phyloP scores from a whole-genome alignment of 2,797 vertebrate genomes.

The Luscinia luscinia region DNA sequence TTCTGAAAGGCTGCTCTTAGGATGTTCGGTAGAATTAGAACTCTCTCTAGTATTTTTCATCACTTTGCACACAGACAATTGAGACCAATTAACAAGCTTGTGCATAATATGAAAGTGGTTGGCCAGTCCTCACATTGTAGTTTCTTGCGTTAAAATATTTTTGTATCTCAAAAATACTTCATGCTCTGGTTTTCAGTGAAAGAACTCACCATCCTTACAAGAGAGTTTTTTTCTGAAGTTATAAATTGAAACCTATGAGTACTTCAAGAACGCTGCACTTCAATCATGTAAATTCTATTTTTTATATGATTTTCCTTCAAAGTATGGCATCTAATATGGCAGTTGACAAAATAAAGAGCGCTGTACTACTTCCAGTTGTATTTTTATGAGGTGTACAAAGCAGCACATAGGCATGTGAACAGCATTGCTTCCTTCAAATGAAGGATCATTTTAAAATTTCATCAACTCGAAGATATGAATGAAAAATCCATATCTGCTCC shows the following conservation, averaged over 20 bases:
- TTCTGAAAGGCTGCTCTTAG: not conserved
- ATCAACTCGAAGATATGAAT: not conserved
- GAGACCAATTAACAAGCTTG: not conserved
- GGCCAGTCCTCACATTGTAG: not conserved
- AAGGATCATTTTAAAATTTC: not conserved
- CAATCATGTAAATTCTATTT: not conserved
- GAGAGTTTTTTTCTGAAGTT: not conserved
- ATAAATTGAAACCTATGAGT: not conserved
- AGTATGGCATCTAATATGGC: not conserved
- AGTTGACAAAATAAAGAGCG: slow-evolving; percentile 23
- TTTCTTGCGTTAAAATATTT: slow-evolving; percentile 16
- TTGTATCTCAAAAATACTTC: slow-evolving; percentile 7
- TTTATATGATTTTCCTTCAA: not conserved
- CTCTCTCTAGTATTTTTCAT: not conserved
- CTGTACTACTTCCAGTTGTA: not conserved
- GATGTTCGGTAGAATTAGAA: not conserved
- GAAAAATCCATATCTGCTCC: not conserved
- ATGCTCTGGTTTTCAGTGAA: not conserved
- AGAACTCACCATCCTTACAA: not conserved
- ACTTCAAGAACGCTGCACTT: not conserved
- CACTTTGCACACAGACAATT: not conserved
- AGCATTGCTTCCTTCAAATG: not conserved
- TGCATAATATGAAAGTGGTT: not conserved
- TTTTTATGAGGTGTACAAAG: slow-evolving; percentile 11
- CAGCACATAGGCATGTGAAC: not conserved